phyloP scores from a whole-genome alignment of 2,113 vertebrate species.

The Lutjanus erythropterus region DNA sequence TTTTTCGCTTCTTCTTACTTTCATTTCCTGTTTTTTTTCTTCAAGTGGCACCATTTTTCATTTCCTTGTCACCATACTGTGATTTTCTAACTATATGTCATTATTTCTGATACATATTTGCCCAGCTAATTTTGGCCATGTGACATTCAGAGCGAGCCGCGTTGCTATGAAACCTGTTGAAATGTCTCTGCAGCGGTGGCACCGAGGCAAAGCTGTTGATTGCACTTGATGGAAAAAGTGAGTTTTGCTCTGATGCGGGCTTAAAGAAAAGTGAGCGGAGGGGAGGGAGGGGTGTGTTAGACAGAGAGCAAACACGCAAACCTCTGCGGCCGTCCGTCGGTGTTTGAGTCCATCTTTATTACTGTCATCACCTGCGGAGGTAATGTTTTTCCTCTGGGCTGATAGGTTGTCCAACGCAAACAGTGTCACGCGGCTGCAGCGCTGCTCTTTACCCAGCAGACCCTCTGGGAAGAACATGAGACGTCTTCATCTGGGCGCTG shows the following conservation, averaged over 20 bases:
- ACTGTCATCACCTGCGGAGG: conserved; percentile 58
- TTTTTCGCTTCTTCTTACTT: background rate
- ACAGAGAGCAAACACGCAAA: conserved; percentile 52
- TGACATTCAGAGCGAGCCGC: conserved; percentile 5
- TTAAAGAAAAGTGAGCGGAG: conserved; percentile 3
- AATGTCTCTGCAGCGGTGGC: conserved; percentile 30
- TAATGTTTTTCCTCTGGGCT: conserved; percentile 51
- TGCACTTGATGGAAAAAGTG: conserved; percentile 38
- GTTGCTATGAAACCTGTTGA: conserved; percentile 67
- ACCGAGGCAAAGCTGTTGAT: conserved; percentile 24
- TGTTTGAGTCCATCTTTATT: conserved; percentile 74
- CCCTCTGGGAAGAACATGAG: conserved; percentile 61
- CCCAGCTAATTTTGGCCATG: conserved; percentile 58
- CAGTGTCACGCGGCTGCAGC: conserved; percentile 52
- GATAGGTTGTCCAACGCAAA: conserved; percentile 68
- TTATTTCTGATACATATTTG: conserved; percentile 54
- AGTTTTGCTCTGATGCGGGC: conserved; percentile 20
- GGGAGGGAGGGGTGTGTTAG: background rate
- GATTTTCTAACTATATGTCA: conserved; percentile 44
- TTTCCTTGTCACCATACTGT: background rate
- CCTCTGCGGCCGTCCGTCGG: conserved; percentile 8
- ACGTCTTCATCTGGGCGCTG: conserved; percentile 69
- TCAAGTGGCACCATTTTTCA: background rate
- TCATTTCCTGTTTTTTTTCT: background rate
- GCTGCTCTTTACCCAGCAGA: conserved; percentile 67